phyloP scores from a whole-genome alignment of 2,888 invertebrate genomes.

The Poecilobothrus nobilitatus region DNA sequence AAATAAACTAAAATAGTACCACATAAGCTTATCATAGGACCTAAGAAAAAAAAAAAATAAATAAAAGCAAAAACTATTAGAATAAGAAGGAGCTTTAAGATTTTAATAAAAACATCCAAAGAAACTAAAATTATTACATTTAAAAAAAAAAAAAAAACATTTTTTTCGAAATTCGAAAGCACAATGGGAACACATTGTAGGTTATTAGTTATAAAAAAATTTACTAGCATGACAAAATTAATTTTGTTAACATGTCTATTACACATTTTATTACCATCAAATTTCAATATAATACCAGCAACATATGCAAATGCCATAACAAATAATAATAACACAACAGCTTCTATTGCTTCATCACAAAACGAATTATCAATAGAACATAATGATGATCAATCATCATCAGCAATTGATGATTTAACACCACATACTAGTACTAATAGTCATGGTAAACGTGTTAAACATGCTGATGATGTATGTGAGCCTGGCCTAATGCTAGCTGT shows the following conservation, averaged over 20 bases:
- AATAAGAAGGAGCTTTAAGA: too few species aligned
- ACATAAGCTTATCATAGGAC: neutral
- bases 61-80: too few species aligned
- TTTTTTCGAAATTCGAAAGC: neutral
- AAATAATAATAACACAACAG: neutral
- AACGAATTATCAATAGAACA: neutral
- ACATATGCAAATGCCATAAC: neutral
- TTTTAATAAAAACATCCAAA: neutral
- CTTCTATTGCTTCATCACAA: neutral
- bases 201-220: neutral
- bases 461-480: conserved; percentile 50
- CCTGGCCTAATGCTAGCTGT: conserved; percentile 80
- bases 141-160: neutral
- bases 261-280: neutral
- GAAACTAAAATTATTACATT: neutral
- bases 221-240: conserved; percentile 1
- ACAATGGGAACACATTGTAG: conserved; percentile 3
- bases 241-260: neutral
- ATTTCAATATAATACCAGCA: neutral
- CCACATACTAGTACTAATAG: neutral
- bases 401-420: neutral
- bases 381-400: neutral
- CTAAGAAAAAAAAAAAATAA: neutral
- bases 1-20: too few species aligned
- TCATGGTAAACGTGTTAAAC: neutral